phyloP scores from a whole-genome alignment of 2,113 vertebrate genomes.

The Pithys albifrons region DNA sequence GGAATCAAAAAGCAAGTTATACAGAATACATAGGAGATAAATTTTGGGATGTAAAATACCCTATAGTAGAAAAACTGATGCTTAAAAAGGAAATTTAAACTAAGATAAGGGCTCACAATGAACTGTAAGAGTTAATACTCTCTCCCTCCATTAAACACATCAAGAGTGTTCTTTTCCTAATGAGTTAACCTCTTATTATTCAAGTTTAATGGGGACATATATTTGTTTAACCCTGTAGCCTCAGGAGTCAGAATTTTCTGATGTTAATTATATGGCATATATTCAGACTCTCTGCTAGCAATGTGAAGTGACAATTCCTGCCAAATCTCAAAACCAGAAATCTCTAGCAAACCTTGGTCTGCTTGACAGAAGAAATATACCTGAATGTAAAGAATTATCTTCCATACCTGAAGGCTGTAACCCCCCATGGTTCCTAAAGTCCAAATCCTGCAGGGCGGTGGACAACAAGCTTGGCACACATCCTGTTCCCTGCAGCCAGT shows the following conservation, averaged over 20 bases:
- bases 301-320: neutral
- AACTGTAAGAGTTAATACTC: slow-evolving; percentile 27
- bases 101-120: neutral
- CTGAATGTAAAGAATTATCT: neutral
- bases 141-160: slow-evolving; percentile 34
- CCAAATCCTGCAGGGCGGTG: neutral
- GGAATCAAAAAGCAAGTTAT: neutral
- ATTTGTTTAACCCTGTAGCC: slow-evolving; percentile 63
- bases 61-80: neutral
- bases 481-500: neutral
- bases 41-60: neutral
- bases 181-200: slow-evolving; percentile 69
- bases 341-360: neutral
- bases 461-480: neutral
- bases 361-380: neutral
- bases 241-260: slow-evolving; percentile 58
- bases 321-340: neutral
- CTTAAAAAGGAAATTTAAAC: neutral
- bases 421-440: neutral
- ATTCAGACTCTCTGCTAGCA: neutral
- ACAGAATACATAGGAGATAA: neutral
- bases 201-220: slow-evolving; percentile 60
- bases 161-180: slow-evolving; percentile 41
- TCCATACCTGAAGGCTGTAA: neutral
- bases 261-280: slow-evolving; percentile 37